Evolutionary conservation across 1,140 invertebrate genomes (phyloP).

Genomic region (Papilio machaon): DNA sequence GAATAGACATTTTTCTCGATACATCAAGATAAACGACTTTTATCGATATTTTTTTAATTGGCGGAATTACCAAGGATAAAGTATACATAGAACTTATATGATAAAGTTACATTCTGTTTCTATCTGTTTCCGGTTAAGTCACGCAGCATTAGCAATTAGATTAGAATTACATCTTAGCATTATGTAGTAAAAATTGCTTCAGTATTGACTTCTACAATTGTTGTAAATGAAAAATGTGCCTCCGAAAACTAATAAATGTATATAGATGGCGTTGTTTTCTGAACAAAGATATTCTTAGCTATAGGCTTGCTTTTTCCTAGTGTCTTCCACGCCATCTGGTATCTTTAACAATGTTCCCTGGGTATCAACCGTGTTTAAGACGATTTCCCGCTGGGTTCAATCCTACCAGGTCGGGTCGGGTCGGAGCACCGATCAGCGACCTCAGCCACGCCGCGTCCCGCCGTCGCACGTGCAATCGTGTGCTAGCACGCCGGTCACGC

Average conservation of each 20-base stretch:
- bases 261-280: not conserved
- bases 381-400: not conserved
- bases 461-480: constrained; percentile 54
- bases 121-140: constrained; percentile 1
- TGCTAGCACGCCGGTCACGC: constrained; percentile 60
- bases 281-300: not conserved
- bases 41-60: not conserved
- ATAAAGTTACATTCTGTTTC: constrained; percentile 19
- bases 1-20: constrained; percentile 1
- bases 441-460: constrained; percentile 57
- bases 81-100: not conserved
- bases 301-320: too few relatives aligned
- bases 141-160: not conserved
- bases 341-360: not conserved
- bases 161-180: not conserved
- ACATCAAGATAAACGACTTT: not conserved
- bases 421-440: constrained; percentile 49
- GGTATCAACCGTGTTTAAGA: not conserved
- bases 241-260: not conserved
- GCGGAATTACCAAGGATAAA: constrained; percentile 4
- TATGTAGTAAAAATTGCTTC: not conserved
- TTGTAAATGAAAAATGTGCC: not conserved
- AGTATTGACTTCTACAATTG: not conserved
- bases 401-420: not conserved
- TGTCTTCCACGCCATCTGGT: not conserved